phyloP scores from a whole-genome alignment of 1,140 invertebrate species.

The Calliphora vicina region DNA sequence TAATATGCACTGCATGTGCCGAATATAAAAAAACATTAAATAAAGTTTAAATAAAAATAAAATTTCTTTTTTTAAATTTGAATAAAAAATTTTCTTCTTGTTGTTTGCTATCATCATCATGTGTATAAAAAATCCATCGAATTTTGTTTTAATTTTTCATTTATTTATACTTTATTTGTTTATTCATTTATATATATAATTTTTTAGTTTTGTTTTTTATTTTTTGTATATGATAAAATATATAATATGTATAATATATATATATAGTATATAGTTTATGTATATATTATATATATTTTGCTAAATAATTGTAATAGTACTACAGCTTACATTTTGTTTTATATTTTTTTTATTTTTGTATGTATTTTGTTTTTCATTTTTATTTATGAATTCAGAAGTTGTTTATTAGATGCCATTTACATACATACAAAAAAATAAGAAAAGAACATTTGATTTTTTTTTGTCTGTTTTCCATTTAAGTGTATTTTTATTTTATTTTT shows the following conservation, averaged over 20 bases:
- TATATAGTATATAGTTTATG: constrained; percentile 33
- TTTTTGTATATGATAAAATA: constrained; percentile 32
- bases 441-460: background rate
- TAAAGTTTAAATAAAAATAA: too few relatives aligned
- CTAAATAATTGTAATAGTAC: constrained; percentile 35
- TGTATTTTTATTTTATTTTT: background rate
- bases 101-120: too few relatives aligned
- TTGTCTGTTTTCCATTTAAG: background rate
- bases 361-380: background rate
- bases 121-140: constrained; percentile 28
- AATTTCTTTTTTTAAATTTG: too few relatives aligned
- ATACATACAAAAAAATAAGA: background rate
- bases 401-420: background rate
- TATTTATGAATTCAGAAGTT: background rate
- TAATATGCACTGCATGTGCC: too few relatives aligned
- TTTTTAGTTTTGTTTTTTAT: constrained; percentile 7
- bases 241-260: constrained; percentile 35
- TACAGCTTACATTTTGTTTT: constrained; percentile 22
- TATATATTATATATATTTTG: constrained; percentile 32
- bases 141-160: constrained; percentile 10
- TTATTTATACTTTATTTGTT: constrained; percentile 23
- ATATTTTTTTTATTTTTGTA: background rate
- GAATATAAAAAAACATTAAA: too few relatives aligned
- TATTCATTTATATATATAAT: constrained; percentile 4
- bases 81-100: too few relatives aligned